These are phyloP conservation scores for Lasioglossum malachurum DNA, from an alignment of 2,888 invertebrate genomes.

Conservation along the genomic window DNA sequence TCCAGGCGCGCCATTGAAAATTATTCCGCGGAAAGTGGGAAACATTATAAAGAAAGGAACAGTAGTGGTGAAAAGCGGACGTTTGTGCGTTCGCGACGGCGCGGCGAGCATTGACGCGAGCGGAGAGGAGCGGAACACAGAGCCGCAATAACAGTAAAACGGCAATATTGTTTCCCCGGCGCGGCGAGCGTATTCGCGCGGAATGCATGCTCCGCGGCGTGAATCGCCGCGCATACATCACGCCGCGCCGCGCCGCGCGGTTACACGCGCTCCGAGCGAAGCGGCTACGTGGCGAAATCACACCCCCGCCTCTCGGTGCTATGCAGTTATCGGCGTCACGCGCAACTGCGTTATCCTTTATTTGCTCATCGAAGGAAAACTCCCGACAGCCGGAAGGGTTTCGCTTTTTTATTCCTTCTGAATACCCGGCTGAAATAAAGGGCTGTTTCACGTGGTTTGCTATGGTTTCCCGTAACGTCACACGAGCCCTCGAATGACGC, in stretches of 20 bases:
- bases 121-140: not conserved
- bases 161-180: conserved; percentile 67
- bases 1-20: conserved; percentile 64
- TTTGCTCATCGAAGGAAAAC: conserved; percentile 58
- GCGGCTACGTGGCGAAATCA: conserved; percentile 47
- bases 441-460: not conserved
- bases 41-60: conserved; percentile 41
- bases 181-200: conserved; percentile 41
- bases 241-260: conserved; percentile 29
- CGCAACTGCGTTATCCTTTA: conserved; percentile 57
- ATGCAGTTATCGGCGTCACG: conserved; percentile 51
- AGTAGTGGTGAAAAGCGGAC: not conserved
- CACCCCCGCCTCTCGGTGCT: conserved; percentile 11
- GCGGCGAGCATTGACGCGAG: conserved; percentile 40
- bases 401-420: conserved; percentile 23
- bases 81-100: conserved; percentile 33
- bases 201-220: conserved; percentile 42
- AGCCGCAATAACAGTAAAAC: conserved; percentile 69
- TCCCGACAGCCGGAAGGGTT: conserved; percentile 21
- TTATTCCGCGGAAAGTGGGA: conserved; percentile 54
- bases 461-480: not conserved
- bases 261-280: conserved; percentile 36
- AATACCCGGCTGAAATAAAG: not conserved
- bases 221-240: conserved; percentile 37
- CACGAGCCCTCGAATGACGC: conserved; percentile 2